These are phyloP conservation scores for Sympetrum striolatum DNA, from an alignment of 2,888 invertebrate species.

Conservation along the genomic window DNA sequence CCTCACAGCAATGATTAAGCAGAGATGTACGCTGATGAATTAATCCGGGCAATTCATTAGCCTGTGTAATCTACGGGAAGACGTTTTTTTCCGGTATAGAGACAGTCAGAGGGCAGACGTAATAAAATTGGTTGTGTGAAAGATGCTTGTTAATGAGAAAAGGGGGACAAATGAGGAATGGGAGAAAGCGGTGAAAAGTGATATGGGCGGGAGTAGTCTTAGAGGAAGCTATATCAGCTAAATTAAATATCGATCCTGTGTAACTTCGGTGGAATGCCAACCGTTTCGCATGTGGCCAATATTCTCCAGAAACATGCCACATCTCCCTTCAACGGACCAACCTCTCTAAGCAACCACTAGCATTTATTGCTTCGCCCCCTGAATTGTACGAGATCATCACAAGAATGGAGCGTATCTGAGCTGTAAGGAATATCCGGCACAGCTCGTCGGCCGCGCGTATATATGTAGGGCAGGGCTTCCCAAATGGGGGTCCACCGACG, in stretches of 20 bases:
- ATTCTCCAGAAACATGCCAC: not conserved
- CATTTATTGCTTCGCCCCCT: not conserved
- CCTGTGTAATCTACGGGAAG: too few relatives aligned
- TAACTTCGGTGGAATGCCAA: not conserved
- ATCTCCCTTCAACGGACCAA: not conserved
- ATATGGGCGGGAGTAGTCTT: not conserved
- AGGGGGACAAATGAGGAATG: not conserved
- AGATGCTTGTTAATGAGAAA: too few relatives aligned
- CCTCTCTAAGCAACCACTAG: not conserved
- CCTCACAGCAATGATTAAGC: too few relatives aligned
- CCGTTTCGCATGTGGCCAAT: not conserved
- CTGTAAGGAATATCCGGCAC: not conserved
- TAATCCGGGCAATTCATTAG: too few relatives aligned
- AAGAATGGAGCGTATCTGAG: not conserved
- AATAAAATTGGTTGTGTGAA: too few relatives aligned
- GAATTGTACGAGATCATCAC: not conserved
- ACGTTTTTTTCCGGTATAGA: too few relatives aligned
- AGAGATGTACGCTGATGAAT: too few relatives aligned
- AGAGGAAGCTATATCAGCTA: not conserved
- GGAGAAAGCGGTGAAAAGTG: not conserved
- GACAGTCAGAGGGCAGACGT: too few relatives aligned
- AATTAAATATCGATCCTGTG: slow-evolving; percentile 19
- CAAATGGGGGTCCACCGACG: too few relatives aligned
- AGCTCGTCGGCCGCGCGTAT: not conserved
- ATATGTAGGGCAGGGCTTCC: not conserved